Percentiles rank a stretch among this genome's conserved stretches.
Evolutionary conservation across 2,797 vertebrate genomes (phyloP).

Genomic region (Buceros bicornis): DNA sequence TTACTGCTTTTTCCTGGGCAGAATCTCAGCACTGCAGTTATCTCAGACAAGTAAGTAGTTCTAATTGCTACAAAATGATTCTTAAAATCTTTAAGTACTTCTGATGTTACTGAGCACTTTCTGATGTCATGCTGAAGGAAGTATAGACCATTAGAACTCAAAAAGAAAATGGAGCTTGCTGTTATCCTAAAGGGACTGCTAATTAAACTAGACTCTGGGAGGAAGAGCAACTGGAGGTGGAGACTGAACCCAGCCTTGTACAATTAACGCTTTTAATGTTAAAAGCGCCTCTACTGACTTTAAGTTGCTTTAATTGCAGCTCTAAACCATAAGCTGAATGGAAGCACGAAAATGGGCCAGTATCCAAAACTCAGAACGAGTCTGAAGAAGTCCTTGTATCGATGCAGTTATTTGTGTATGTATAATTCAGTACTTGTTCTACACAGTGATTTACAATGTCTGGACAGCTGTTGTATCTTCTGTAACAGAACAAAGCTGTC

Average conservation of each 20-base stretch:
- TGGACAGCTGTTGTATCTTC: background rate
- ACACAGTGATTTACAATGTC: background rate
- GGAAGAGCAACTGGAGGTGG: background rate
- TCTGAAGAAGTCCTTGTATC: conserved; percentile 28
- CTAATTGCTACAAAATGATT: background rate
- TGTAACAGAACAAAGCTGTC: conserved; percentile 29
- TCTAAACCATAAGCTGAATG: conserved; percentile 40
- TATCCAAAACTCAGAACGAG: conserved; percentile 7
- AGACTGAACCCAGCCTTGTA: background rate
- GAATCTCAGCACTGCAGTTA: background rate
- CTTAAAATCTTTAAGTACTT: background rate
- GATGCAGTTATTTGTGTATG: conserved; percentile 30
- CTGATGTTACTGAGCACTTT: conserved; percentile 5
- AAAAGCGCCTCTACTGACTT: background rate
- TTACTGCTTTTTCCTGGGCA: background rate
- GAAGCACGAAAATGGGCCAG: conserved; percentile 18
- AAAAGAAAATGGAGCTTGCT: background rate
- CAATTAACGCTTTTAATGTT: conserved; percentile 37
- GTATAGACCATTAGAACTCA: background rate
- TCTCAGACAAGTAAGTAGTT: background rate
- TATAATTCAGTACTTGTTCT: conserved; percentile 55
- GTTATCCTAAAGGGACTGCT: background rate
- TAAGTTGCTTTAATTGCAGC: conserved; percentile 21
- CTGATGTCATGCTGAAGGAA: background rate
- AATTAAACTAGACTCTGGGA: conserved; percentile 18